Percentiles rank a stretch among this genome's conserved stretches.
These are phyloP conservation scores for Entomobrya proxima DNA, from an alignment of 2,888 invertebrate genomes.

Conservation along the genomic window DNA sequence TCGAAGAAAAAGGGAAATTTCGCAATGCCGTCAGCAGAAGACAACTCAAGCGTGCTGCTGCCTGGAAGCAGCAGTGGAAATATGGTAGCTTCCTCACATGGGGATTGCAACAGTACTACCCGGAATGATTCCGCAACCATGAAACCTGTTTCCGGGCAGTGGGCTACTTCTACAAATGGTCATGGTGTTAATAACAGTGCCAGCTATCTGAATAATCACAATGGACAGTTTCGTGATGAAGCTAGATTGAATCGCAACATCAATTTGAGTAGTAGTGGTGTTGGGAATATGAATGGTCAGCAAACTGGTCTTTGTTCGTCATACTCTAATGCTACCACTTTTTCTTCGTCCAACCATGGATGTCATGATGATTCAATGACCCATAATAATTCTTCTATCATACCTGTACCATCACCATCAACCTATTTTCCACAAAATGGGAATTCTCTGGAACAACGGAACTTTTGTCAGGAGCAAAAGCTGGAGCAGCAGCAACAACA, in stretches of 20 bases:
- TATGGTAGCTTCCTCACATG: constrained; percentile 6
- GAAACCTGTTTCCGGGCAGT: constrained; percentile 46
- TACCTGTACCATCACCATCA: background rate
- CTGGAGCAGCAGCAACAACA: background rate
- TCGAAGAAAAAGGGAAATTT: constrained; percentile 8
- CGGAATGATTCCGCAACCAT: background rate
- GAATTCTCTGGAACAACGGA: background rate
- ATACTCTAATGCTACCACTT: background rate
- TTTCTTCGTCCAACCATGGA: background rate
- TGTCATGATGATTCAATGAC: constrained; percentile 37
- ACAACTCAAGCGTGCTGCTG: constrained; percentile 48
- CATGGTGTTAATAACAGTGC: background rate
- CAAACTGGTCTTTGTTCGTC: background rate
- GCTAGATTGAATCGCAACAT: constrained; percentile 24
- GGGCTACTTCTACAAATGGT: constrained; percentile 21
- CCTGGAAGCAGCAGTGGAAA: constrained; percentile 21
- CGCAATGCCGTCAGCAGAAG: constrained; percentile 63
- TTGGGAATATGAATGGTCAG: constrained; percentile 40
- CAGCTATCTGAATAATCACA: constrained; percentile 31
- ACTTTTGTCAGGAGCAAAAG: background rate
- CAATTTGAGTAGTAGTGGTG: background rate
- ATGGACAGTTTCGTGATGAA: constrained; percentile 2
- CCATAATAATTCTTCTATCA: constrained; percentile 24
- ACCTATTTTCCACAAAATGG: constrained; percentile 16
- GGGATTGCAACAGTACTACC: background rate